Base-by-base conservation (phyloP, 2,113 vertebrate species). In the Sakesphorus luctuosus region DNA sequence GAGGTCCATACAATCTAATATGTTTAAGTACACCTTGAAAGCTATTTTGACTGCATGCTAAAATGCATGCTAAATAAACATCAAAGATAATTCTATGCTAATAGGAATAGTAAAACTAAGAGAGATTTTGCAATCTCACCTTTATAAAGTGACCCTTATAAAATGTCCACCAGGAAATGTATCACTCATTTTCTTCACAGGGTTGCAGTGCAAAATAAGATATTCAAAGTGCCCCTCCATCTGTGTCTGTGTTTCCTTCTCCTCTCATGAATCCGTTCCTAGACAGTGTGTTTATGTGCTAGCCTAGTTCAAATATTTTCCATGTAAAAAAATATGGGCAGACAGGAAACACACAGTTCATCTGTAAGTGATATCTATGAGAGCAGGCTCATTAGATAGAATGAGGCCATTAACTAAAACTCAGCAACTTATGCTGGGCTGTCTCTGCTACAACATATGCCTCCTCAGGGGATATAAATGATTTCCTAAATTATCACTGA, bases 371-470 rank as follows among this genome's bases (percentile, higher is more conserved):
- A 49, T 90, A 88, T 74, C 79, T 84, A 31, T 73, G 84, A 90
- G 49, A 93, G 73, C 80, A 89, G 83, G 95, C 69, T 82, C 92
- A 92, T 96, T 93, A 97, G 83, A 53, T 72, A 78, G 69, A 95
- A 89, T 2, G 9, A 94, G 77, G 61, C 88, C 86, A 96, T 97
- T 95, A 96, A 94, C 83, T 86, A 94, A 93, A 93, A 93, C 65
- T 90, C 76, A 82, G 58, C 73, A 93, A 72, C 56, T 95, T 92
- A 84, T 8, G 44, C 83, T 87, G 56, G 43, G 61, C 66, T 95
- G 52, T 93, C 88, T 97, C 80, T 84, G 69, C 16, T 89, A 62
- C 47, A 88, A 90, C 65, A 68, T 86, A 90, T 35, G 28, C 23
- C 21, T 89, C 88, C 88, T 90, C 58, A 86, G 86, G 83, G 96